phyloP scores from a whole-genome alignment of 2,113 vertebrate genomes.

The Callopanchax toddi region DNA sequence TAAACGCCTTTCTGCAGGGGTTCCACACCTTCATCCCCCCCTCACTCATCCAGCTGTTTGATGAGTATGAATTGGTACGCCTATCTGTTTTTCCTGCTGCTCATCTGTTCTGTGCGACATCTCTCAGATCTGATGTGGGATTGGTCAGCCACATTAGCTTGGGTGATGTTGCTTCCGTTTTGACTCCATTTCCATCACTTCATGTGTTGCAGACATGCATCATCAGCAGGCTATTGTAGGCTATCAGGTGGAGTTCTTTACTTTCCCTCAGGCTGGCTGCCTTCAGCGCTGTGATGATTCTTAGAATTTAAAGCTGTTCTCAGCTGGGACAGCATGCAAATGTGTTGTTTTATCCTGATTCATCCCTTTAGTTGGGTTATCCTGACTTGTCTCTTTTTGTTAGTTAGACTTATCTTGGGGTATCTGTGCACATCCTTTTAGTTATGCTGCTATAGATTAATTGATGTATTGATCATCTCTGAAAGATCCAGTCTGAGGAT shows the following conservation, averaged over 20 bases:
- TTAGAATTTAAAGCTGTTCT: neutral
- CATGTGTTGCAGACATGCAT: neutral
- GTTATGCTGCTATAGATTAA: no score
- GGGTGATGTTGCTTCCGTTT: conserved; percentile 51
- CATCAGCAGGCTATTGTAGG: neutral
- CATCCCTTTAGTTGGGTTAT: no score
- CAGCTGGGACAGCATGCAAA: neutral
- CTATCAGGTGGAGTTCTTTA: no score
- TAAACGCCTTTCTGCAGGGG: conserved; percentile 95
- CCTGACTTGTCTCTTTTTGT: no score
- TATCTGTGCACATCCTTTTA: no score
- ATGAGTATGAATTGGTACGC: conserved; percentile 97
- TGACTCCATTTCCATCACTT: neutral
- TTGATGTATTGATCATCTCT: no score
- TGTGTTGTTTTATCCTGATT: no score
- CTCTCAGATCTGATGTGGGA: conserved; percentile 31
- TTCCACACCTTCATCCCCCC: conserved; percentile 98
- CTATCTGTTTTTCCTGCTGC: neutral
- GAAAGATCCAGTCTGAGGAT: no score
- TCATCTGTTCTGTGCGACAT: neutral
- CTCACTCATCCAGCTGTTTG: conserved; percentile 96
- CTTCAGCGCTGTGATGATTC: neutral
- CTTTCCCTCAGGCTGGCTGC: conserved; percentile 1
- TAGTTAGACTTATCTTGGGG: no score
- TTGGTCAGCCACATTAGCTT: conserved; percentile 37